These are phyloP conservation scores for Galleria mellonella DNA, from an alignment of 1,140 invertebrate species.

Conservation along the genomic window DNA sequence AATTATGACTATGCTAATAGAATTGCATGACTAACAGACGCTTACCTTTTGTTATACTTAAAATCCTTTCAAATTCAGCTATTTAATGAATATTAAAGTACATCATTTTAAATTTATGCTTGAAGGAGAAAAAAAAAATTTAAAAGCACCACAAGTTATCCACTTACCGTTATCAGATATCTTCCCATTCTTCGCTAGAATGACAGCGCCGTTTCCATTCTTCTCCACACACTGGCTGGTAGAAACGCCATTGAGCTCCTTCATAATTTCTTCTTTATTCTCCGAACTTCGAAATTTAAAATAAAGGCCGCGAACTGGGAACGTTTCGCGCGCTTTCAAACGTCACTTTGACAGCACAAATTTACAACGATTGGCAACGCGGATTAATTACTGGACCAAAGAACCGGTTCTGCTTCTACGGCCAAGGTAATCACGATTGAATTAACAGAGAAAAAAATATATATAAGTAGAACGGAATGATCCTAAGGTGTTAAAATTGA, in stretches of 20 bases:
- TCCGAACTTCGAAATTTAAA: constrained; percentile 16
- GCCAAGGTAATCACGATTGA: constrained; percentile 46
- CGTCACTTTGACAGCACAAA: constrained; percentile 51
- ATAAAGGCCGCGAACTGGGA: constrained; percentile 4
- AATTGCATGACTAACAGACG: too few relatives aligned
- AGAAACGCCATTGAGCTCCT: constrained; percentile 40
- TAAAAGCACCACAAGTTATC: too few relatives aligned
- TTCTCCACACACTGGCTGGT: constrained; percentile 35
- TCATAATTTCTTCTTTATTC: constrained; percentile 35
- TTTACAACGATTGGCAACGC: constrained; percentile 30
- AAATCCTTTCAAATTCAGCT: too few relatives aligned
- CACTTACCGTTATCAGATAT: constrained; percentile 45
- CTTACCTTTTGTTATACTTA: too few relatives aligned
- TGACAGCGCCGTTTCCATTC: constrained; percentile 27
- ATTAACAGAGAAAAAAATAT: constrained; percentile 22
- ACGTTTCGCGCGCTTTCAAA: constrained; percentile 48
- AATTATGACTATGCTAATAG: too few relatives aligned
- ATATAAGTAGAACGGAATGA: constrained; percentile 1
- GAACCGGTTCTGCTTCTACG: constrained; percentile 32
- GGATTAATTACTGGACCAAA: constrained; percentile 24
- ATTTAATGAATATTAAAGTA: too few relatives aligned
- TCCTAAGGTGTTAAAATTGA: constrained; percentile 9
- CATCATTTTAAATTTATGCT: too few relatives aligned
- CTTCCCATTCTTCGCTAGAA: constrained; percentile 42
- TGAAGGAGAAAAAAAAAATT: too few relatives aligned